Evolutionary conservation across 2,797 vertebrate species (phyloP), one percentile per base, ranked within the genome.

Genomic region (Ctenopoma multispine): DNA sequence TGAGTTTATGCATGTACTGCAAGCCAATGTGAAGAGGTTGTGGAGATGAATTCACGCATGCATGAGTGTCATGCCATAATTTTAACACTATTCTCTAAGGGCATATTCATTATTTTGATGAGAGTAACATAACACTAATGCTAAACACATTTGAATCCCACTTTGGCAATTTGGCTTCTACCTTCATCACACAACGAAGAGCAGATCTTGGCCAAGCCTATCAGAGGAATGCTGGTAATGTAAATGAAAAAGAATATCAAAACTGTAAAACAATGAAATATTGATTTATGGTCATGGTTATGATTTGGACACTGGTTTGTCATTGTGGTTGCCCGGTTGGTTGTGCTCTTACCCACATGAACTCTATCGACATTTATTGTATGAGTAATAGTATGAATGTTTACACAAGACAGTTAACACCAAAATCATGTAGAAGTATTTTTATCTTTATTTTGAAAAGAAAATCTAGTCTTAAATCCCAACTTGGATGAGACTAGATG

Each of bases 121-220:
- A 69, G 31, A 56, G 29, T 20, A 66, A 63, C 13, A 18, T 14
- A 29, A 69, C 27, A 57, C 67, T 31, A 64, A 66, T 51, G 44
- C 70, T 59, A 82, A 77, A 77, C 59, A 67, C 46, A 58, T 64
- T 77, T 53, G 36, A 75, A 76, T 69, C 40, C 53, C 20, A 60
- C 31, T 20, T 10, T 0, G 0, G 14, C 10, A 47, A 36, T 68
- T 58, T 77, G 60, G 73, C 44, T 38, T 58, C 49, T 18, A 38
- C 50, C 4, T 20, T 24, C 43, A 23, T 64, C 63, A 27, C 2
- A 17, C 24, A 23, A 49, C 20, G 14, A 59, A 43, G 20, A 40
- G 50, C 43, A 48, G 20, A 44, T 4, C 15, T 60, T 9, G 50
- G 51, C 65, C 51, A 63, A 70, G 47, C 29, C 29, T 31, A 63